phyloP scores from a whole-genome alignment of 1,140 invertebrate species.

The Magallana ariakensis region DNA sequence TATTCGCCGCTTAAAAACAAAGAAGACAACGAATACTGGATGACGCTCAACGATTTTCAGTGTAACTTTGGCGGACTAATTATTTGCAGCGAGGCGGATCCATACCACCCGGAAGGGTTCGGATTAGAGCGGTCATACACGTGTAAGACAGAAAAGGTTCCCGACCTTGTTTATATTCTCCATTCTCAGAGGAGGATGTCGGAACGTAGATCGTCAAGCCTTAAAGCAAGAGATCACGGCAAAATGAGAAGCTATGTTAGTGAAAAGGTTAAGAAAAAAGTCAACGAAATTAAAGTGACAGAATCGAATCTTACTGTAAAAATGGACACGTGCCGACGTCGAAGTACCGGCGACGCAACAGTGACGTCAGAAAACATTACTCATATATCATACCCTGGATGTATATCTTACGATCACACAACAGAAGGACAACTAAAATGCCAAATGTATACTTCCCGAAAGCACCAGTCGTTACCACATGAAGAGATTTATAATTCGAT shows the following conservation, averaged over 20 bases:
- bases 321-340: constrained; percentile 48
- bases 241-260: constrained; percentile 17
- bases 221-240: constrained; percentile 1
- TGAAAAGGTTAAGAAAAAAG: constrained; percentile 23
- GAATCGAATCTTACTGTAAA: constrained; percentile 57
- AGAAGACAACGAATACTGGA: constrained; percentile 75
- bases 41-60: constrained; percentile 74
- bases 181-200: not conserved
- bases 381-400: constrained; percentile 18
- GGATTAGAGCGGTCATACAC: constrained; percentile 62
- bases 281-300: constrained; percentile 49
- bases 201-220: not conserved
- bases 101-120: constrained; percentile 69
- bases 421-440: not conserved
- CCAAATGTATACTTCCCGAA: not conserved
- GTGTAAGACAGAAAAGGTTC: constrained; percentile 46
- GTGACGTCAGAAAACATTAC: constrained; percentile 14
- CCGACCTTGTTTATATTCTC: constrained; percentile 29
- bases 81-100: constrained; percentile 71
- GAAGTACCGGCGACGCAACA: constrained; percentile 6
- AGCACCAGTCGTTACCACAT: constrained; percentile 1
- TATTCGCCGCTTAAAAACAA: constrained; percentile 69
- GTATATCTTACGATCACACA: constrained; percentile 25
- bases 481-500: not conserved
- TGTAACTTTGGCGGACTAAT: constrained; percentile 76